phyloP scores from a whole-genome alignment of 2,888 invertebrate species.

The Papilio gigon region DNA sequence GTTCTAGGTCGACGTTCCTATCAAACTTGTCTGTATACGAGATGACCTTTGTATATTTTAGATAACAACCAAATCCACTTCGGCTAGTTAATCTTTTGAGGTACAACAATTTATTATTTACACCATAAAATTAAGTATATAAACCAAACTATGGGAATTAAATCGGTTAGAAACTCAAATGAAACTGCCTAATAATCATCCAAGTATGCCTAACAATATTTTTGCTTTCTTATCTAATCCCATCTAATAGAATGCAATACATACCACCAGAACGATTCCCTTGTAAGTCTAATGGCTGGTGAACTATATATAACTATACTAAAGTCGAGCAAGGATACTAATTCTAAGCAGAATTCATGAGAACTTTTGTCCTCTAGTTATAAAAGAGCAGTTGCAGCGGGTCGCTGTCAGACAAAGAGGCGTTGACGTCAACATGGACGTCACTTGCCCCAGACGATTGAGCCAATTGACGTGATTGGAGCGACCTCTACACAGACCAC shows the following conservation, averaged over 20 bases:
- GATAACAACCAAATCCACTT: constrained; percentile 4
- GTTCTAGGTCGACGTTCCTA: constrained; percentile 25
- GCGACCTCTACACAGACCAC: constrained; percentile 50
- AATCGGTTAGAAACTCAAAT: too few relatives aligned
- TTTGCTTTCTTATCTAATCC: too few relatives aligned
- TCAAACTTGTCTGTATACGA: neutral
- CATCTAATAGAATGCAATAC: too few relatives aligned
- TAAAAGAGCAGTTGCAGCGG: constrained; percentile 60
- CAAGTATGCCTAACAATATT: too few relatives aligned
- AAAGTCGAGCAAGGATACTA: constrained; percentile 28
- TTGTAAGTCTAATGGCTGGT: too few relatives aligned
- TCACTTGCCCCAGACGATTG: constrained; percentile 67
- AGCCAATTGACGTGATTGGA: constrained; percentile 77
- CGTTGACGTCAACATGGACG: constrained; percentile 73
- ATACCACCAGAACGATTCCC: too few relatives aligned
- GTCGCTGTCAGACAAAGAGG: constrained; percentile 65
- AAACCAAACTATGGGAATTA: neutral
- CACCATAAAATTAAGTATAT: neutral
- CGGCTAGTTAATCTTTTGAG: neutral
- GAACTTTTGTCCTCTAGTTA: constrained; percentile 32
- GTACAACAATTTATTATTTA: neutral
- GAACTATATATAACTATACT: too few relatives aligned
- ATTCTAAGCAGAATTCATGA: constrained; percentile 21
- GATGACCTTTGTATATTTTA: constrained; percentile 32
- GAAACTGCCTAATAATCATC: too few relatives aligned